Percentiles rank a stretch among this genome's conserved stretches.
Conservation (phyloP, 2,113 vertebrate genomes). For the Onychorhynchus coronatus region DNA sequence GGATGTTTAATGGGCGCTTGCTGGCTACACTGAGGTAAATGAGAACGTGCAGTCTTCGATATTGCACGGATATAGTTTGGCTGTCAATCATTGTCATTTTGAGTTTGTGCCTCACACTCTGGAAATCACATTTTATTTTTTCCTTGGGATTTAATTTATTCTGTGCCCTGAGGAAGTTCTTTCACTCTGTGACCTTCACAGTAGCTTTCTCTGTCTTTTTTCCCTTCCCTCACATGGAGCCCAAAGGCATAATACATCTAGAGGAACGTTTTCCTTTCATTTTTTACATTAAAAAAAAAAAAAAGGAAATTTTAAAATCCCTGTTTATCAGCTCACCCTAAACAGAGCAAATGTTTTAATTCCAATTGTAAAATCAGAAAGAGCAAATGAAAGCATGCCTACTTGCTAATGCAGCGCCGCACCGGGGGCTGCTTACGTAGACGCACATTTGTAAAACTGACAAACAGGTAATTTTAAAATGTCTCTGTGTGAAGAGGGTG, state of each 20-base stretch:
- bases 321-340: conserved; percentile 68
- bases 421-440: neutral
- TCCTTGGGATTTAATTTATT: conserved; percentile 98
- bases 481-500: neutral
- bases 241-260: conserved; percentile 80
- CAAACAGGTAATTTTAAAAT: conserved; percentile 34
- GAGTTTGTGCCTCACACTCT: conserved; percentile 92
- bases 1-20: conserved; percentile 93
- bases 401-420: neutral
- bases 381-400: neutral
- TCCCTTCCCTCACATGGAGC: conserved; percentile 71
- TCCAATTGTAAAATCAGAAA: conserved; percentile 41
- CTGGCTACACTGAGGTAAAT: conserved; percentile 86
- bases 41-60: conserved; percentile 87
- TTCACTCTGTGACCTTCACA: conserved; percentile 98
- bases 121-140: conserved; percentile 98
- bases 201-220: conserved; percentile 82
- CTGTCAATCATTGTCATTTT: conserved; percentile 98
- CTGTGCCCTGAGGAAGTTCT: conserved; percentile 98
- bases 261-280: conserved; percentile 77
- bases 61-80: conserved; percentile 91
- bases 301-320: conserved; percentile 36
- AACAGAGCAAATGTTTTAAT: conserved; percentile 68
- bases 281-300: conserved; percentile 60
- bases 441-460: conserved; percentile 35